These are phyloP conservation scores for Pectinophora gossypiella DNA, from an alignment of 1,140 invertebrate species.

Conservation along the genomic window DNA sequence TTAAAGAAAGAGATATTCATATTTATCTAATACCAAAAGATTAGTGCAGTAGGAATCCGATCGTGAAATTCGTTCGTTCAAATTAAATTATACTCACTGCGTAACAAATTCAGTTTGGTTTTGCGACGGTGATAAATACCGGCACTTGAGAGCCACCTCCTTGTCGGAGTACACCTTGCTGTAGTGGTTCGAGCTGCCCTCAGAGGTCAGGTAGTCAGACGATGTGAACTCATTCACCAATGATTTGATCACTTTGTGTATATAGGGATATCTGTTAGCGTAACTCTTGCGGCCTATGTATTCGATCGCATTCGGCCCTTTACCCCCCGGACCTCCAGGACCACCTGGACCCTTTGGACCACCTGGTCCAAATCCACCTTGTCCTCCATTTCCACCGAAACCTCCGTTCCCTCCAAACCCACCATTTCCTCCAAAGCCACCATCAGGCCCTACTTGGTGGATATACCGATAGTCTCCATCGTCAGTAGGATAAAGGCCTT, in stretches of 20 bases:
- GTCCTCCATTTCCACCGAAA: slow-evolving; percentile 36
- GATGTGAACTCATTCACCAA: slow-evolving; percentile 49
- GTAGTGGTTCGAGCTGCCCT: slow-evolving; percentile 32
- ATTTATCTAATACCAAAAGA: too few species aligned
- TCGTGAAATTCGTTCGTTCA: too few species aligned
- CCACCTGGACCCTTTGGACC: slow-evolving; percentile 32
- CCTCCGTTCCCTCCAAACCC: slow-evolving; percentile 21
- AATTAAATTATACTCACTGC: slow-evolving; percentile 58
- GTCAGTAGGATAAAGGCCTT: slow-evolving; percentile 57
- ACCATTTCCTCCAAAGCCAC: slow-evolving; percentile 44
- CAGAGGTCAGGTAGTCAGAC: slow-evolving; percentile 38
- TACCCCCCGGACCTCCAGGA: slow-evolving; percentile 30
- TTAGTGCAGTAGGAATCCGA: too few species aligned
- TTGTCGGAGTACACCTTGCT: slow-evolving; percentile 33
- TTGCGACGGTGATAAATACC: slow-evolving; percentile 29
- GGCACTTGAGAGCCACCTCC: slow-evolving; percentile 49
- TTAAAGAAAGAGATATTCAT: too few species aligned
- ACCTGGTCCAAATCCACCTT: slow-evolving; percentile 36
- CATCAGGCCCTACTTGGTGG: slow-evolving; percentile 52
- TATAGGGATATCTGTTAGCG: slow-evolving; percentile 50
- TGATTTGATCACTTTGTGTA: slow-evolving; percentile 45
- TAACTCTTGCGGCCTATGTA: slow-evolving; percentile 49
- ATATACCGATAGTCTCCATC: slow-evolving; percentile 70
- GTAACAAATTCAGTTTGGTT: slow-evolving; percentile 40
- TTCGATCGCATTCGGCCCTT: slow-evolving; percentile 11